A percentile compares a stretch with the other conserved stretches of the same genome.
These are phyloP conservation scores for Callipepla californica DNA, from an alignment of 2,113 vertebrate species.

Conservation along the genomic window DNA sequence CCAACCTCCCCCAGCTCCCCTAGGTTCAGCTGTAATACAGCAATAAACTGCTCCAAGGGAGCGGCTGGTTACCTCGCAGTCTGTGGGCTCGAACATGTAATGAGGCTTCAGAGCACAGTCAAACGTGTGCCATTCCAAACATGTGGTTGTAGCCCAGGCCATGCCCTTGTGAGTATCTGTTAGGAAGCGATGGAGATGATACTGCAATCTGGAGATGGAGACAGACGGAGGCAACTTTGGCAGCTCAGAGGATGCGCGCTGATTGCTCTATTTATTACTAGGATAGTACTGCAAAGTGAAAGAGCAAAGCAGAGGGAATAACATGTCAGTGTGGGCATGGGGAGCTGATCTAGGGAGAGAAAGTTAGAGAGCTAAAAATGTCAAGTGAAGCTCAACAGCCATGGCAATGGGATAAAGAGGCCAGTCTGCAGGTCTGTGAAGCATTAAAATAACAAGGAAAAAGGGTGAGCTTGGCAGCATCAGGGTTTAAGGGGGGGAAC, in stretches of 20 bases:
- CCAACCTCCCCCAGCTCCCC: constrained; percentile 34
- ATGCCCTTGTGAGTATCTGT: not conserved
- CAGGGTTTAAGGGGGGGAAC: constrained; percentile 27
- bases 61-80: constrained; percentile 29
- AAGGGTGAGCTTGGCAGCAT: constrained; percentile 20
- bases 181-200: not conserved
- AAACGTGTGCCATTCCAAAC: not conserved
- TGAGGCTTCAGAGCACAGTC: constrained; percentile 26
- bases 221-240: not conserved
- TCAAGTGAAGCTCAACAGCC: constrained; percentile 37
- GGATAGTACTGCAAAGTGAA: not conserved
- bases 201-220: not conserved
- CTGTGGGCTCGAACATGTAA: not conserved
- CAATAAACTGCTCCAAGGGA: constrained; percentile 45
- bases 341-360: constrained; percentile 1
- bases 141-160: not conserved
- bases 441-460: constrained; percentile 34
- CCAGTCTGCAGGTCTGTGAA: constrained; percentile 50
- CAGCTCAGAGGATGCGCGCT: not conserved
- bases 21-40: constrained; percentile 43
- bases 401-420: constrained; percentile 49
- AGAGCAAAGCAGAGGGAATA: constrained; percentile 19
- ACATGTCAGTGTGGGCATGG: not conserved
- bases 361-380: constrained; percentile 34
- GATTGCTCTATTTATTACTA: constrained; percentile 28